These are phyloP conservation scores for Drosophila athabasca DNA, from an alignment of 1,140 invertebrate species.

Conservation along the genomic window DNA sequence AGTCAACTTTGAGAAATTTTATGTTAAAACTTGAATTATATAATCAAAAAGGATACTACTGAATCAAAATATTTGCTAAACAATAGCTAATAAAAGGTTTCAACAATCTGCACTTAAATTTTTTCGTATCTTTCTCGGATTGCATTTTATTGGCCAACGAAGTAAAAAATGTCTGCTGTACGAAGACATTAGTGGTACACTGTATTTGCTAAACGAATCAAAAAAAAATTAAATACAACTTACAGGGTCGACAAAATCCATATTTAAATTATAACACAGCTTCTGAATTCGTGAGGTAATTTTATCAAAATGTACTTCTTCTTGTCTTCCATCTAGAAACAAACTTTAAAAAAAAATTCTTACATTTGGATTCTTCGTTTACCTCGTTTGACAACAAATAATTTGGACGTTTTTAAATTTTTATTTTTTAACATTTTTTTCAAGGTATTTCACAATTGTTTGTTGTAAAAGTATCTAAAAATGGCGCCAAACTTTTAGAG, in stretches of 20 bases:
- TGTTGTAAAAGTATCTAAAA: no score
- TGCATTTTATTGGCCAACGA: no score
- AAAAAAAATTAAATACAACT: slow-evolving; percentile 74
- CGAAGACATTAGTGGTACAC: no score
- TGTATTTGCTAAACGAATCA: neutral
- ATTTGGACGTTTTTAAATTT: slow-evolving; percentile 74
- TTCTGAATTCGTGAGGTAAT: slow-evolving; percentile 98
- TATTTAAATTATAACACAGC: slow-evolving; percentile 97
- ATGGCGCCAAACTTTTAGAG: no score
- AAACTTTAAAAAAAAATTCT: neutral
- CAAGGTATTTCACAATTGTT: slow-evolving; percentile 25
- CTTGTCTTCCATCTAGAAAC: slow-evolving; percentile 91
- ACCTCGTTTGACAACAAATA: slow-evolving; percentile 84
- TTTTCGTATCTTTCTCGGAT: no score
- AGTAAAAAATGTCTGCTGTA: no score
- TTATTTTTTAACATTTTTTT: slow-evolving; percentile 38
- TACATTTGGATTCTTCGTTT: neutral
- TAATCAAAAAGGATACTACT: no score
- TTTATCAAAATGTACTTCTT: slow-evolving; percentile 98
- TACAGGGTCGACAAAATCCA: slow-evolving; percentile 98
- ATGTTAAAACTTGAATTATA: no score
- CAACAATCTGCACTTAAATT: no score
- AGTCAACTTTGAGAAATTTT: no score
- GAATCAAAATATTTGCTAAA: no score
- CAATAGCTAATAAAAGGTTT: no score